Evolutionary conservation across 2,113 vertebrate genomes (phyloP), one percentile per base, ranked within the genome.

Genomic region (Ceratotherium simum): DNA sequence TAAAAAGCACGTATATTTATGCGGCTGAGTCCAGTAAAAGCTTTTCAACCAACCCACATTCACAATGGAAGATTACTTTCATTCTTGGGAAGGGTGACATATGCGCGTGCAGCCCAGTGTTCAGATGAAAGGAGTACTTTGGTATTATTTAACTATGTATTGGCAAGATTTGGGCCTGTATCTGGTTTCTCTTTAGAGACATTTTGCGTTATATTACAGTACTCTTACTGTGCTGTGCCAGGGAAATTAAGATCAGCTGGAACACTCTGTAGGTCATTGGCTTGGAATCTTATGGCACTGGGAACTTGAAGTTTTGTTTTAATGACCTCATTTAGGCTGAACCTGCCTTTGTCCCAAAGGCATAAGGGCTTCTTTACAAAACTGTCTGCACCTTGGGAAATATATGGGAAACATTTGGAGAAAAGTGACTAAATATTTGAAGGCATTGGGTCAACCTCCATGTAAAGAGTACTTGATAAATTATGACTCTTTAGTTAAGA

Each of bases 291-390:
- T 95, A 96, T 94, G 96, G 93, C 90, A 96, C 97, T 97, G 95
- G 89, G 95, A 98, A 96, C 95, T 96, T 87, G 79, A 92, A 92
- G 96, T 97, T 98, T 97, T 97, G 96, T 98, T 97, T 97, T 94
- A 97, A 97, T 97, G 96, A 96, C 96, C 98, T 98, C 96, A 97
- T 98, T 98, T 97, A 96, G 96, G 90, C 97, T 94, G 95, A 98
- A 97, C 90, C 85, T 97, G 70, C 82, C 84, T 98, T 95, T 97
- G 96, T 97, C 91, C 81, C 48, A 20, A 88, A 95, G 92, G 95
- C 90, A 93, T 92, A 98, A 97, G 79, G 83, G 80, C 92, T 31
- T 65, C 58, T 97, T 97, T 94, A 94, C 69, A 96, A 97, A 97
- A 94, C 36, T 73, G 75, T 76, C 46, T 92, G 31, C 25, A 96